Conservation (phyloP, 2,797 vertebrate genomes). For the Antrozous pallidus region DNA sequence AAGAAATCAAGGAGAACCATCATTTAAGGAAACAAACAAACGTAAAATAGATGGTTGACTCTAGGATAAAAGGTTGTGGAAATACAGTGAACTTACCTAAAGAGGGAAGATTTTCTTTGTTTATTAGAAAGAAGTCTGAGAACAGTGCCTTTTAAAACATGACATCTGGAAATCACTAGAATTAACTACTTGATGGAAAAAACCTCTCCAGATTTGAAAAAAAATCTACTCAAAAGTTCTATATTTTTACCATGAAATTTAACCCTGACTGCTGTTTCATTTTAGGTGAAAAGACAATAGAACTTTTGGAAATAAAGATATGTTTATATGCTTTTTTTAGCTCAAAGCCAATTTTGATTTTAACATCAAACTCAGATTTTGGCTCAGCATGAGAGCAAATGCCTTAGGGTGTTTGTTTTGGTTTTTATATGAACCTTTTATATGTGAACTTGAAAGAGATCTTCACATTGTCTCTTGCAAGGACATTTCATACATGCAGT, state of each 20-base stretch:
- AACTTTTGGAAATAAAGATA: slow-evolving; percentile 27
- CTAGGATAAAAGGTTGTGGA: neutral
- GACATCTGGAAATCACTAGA: slow-evolving; percentile 48
- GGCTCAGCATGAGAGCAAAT: neutral
- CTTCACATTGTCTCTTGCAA: neutral
- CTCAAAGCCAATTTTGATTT: slow-evolving; percentile 44
- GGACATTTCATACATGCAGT: neutral
- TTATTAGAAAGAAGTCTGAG: slow-evolving; percentile 9
- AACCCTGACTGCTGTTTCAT: neutral
- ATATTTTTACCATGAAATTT: slow-evolving; percentile 9
- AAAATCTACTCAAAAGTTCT: neutral
- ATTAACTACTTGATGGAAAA: slow-evolving; percentile 30
- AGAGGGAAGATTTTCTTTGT: neutral
- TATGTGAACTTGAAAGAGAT: slow-evolving; percentile 28
- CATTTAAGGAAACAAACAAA: neutral
- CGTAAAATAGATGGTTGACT: neutral
- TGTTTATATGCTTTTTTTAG: slow-evolving; percentile 1
- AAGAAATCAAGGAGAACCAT: slow-evolving; percentile 23
- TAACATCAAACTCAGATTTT: slow-evolving; percentile 22
- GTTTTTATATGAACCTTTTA: neutral
- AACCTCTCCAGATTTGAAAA: slow-evolving; percentile 29
- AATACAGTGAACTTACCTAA: slow-evolving; percentile 8
- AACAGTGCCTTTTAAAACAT: neutral
- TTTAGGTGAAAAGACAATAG: slow-evolving; percentile 15
- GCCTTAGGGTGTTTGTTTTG: neutral